These are phyloP conservation scores for Drymodes brunneopygia DNA, from an alignment of 2,113 vertebrate species.

Conservation along the genomic window DNA sequence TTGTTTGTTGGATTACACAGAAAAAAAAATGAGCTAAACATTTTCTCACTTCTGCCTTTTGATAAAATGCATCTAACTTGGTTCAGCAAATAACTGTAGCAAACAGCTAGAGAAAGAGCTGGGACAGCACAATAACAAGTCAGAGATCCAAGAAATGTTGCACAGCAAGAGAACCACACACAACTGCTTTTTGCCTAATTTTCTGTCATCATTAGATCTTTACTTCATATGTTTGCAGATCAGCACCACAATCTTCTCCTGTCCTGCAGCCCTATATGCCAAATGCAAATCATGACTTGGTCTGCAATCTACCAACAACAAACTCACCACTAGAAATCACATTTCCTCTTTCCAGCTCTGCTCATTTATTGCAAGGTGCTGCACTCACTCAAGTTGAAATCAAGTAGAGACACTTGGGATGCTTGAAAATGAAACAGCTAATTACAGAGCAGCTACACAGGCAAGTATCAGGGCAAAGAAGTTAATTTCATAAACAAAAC, in stretches of 20 bases:
- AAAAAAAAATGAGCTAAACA: neutral
- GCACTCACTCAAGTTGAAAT: neutral
- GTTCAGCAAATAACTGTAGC: neutral
- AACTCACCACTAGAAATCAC: neutral
- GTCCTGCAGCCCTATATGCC: neutral
- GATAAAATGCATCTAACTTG: neutral
- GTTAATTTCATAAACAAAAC: conserved; percentile 9
- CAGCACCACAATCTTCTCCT: neutral
- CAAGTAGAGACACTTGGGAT: neutral
- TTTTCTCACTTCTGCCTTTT: neutral
- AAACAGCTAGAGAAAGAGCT: neutral
- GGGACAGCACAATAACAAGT: neutral
- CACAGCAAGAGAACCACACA: neutral
- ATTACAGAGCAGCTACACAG: neutral
- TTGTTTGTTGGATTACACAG: neutral
- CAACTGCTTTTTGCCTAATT: neutral
- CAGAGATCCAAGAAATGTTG: neutral
- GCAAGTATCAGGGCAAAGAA: neutral
- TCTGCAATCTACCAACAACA: neutral
- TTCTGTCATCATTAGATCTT: neutral
- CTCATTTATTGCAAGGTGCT: neutral
- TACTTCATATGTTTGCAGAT: neutral
- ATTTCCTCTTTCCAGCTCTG: neutral
- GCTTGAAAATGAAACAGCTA: conserved; percentile 1
- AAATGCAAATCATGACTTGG: neutral